A percentile compares a stretch with the other conserved stretches of the same genome.
Evolutionary conservation across 2,888 invertebrate species (phyloP).

Genomic region (Serripes groenlandicus): DNA sequence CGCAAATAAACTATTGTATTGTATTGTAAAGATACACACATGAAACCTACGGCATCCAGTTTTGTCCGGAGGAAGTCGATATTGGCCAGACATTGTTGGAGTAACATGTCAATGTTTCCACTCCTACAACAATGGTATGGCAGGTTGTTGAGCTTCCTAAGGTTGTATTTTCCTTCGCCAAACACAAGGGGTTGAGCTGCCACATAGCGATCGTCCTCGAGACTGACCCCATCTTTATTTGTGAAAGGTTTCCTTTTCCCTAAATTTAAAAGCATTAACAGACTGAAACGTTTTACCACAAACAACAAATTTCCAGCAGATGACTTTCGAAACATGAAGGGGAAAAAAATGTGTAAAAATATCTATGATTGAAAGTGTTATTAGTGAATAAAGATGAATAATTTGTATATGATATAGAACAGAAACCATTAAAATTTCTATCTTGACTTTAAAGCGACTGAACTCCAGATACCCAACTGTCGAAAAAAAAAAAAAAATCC

Average conservation of each 20-base stretch:
- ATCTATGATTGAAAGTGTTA: too few species aligned
- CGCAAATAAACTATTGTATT: too few species aligned
- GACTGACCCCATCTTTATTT: constrained; percentile 63
- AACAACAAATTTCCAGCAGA: too few species aligned
- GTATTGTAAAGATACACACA: constrained; percentile 15
- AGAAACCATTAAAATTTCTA: too few species aligned
- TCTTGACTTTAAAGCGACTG: too few species aligned
- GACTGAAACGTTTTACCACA: too few species aligned
- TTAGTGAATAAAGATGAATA: too few species aligned
- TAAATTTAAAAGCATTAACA: constrained; percentile 55
- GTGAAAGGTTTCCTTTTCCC: constrained; percentile 80
- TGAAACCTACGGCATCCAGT: constrained; percentile 2
- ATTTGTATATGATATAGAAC: too few species aligned
- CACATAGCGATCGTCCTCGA: constrained; percentile 74
- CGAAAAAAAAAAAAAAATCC: too few species aligned
- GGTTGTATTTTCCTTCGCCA: constrained; percentile 73
- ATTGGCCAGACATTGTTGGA: constrained; percentile 80
- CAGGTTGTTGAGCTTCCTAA: constrained; percentile 80
- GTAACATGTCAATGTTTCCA: constrained; percentile 68
- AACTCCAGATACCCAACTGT: too few species aligned
- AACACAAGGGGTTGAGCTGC: constrained; percentile 78
- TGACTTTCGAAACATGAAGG: too few species aligned
- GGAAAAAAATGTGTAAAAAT: too few species aligned
- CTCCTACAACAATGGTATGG: constrained; percentile 78
- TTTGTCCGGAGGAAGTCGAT: constrained; percentile 70